A percentile compares a stretch with the other conserved stretches of the same genome.
phyloP scores from a whole-genome alignment of 2,888 invertebrate genomes.

The Xestobium rufovillosum region DNA sequence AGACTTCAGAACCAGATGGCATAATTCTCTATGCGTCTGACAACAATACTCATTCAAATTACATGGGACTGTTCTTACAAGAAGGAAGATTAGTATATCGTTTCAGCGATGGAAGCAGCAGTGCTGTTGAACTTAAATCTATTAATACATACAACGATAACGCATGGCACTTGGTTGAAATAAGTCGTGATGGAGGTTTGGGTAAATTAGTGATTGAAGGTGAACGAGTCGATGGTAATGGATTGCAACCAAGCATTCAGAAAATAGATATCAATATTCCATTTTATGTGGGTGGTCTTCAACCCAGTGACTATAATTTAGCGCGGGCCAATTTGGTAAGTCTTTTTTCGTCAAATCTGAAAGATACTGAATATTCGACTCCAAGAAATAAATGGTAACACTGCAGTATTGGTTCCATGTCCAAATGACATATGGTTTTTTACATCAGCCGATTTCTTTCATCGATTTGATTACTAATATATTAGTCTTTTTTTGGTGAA shows the following conservation, averaged over 20 bases:
- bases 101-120: neutral
- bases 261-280: slow-evolving; percentile 60
- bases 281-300: slow-evolving; percentile 76
- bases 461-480: no score
- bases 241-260: slow-evolving; percentile 32
- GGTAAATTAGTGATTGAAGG: slow-evolving; percentile 65
- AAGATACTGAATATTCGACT: neutral
- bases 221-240: slow-evolving; percentile 48
- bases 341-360: neutral
- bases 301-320: slow-evolving; percentile 42
- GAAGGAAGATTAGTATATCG: slow-evolving; percentile 56
- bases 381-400: no score
- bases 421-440: no score
- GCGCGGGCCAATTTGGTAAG: slow-evolving; percentile 38
- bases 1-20: slow-evolving; percentile 68
- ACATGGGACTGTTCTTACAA: slow-evolving; percentile 66
- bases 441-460: no score
- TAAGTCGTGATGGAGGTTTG: slow-evolving; percentile 54
- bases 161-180: slow-evolving; percentile 69
- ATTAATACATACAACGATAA: slow-evolving; percentile 59
- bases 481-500: no score
- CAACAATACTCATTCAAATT: slow-evolving; percentile 40
- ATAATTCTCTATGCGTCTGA: slow-evolving; percentile 76
- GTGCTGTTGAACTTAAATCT: slow-evolving; percentile 50
- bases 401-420: no score